Evolutionary conservation across 2,888 invertebrate genomes (phyloP), one percentile per base, ranked within the genome.

Genomic region (Hypercompe scribonia): DNA sequence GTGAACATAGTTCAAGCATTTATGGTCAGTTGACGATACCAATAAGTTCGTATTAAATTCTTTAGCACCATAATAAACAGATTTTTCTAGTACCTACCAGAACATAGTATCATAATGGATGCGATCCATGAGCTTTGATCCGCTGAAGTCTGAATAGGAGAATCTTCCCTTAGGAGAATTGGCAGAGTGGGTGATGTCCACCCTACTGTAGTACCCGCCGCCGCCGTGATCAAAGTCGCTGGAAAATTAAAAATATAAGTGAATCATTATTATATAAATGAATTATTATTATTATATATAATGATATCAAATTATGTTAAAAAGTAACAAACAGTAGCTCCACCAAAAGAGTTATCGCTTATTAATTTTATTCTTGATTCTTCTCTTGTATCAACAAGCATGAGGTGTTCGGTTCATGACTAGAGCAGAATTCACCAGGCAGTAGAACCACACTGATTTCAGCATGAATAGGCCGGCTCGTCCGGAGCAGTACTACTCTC

Each of bases 131-230:
- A 96, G 83, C 96, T 96, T 91, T 97, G 96, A 80, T 96, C 96
- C 64, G 93, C 90, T 3, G 96, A 93, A 65, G 96, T 96, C 67
- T 92, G 91, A 78, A 96, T 96, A 28, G 96, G 95, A 11, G 96
- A 96, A 79, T 94, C 90, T 71, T 92, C 87, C 1, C 84, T 90
- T 74, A 94, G 86, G 15, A 97, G 92, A 80, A 96, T 93, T 31
- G 96, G 96, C 46, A 97, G 90, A n/a, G 96, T 96, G 1, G 97
- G 96, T 0, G 97, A 96, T 0, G 97, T 96, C 97, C 97, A 97
- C 75, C 96, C 96, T 36, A 95, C 95, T 3, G 96, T 95, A 69
- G 96, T 95, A 28, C 96, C 96, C 7, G 96, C 96, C 83, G 96
- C 95, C 82, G 96, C 95, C 86, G 95, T 91, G 88, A 96, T 95